These are phyloP conservation scores for Drosophila tropicalis DNA, from an alignment of 1,140 invertebrate genomes.

Conservation along the genomic window DNA sequence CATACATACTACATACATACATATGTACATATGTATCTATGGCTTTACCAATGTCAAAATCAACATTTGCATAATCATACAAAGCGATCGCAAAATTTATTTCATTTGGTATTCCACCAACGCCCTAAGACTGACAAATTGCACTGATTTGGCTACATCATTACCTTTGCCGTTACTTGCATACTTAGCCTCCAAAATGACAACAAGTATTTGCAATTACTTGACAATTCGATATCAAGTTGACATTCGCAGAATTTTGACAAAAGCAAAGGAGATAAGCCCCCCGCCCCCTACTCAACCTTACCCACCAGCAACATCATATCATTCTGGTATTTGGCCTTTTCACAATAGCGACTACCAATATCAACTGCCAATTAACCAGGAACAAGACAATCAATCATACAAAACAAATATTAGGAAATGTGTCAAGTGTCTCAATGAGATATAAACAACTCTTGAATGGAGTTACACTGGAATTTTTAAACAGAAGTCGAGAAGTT, in stretches of 20 bases:
- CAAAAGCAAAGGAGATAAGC: too few relatives aligned
- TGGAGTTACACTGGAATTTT: too few relatives aligned
- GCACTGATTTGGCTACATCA: not conserved
- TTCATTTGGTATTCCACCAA: slow-evolving; percentile 10
- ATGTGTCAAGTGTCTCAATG: slow-evolving; percentile 1
- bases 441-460: not conserved
- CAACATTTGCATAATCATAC: not conserved
- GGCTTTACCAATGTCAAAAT: not conserved
- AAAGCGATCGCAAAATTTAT: not conserved
- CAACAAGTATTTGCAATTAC: not conserved
- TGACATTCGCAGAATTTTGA: not conserved
- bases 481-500: too few relatives aligned
- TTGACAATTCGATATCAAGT: not conserved
- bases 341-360: too few relatives aligned
- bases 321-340: too few relatives aligned
- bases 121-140: not conserved
- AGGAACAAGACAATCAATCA: slow-evolving; percentile 1
- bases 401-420: not conserved
- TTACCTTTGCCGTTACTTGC: not conserved
- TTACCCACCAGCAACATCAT: too few relatives aligned
- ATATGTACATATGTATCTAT: not conserved
- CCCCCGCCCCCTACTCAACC: too few relatives aligned
- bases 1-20: not conserved
- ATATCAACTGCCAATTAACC: too few relatives aligned
- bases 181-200: not conserved